These are phyloP conservation scores for Sebastes reedi DNA, from an alignment of 2,797 vertebrate species.

Conservation along the genomic window DNA sequence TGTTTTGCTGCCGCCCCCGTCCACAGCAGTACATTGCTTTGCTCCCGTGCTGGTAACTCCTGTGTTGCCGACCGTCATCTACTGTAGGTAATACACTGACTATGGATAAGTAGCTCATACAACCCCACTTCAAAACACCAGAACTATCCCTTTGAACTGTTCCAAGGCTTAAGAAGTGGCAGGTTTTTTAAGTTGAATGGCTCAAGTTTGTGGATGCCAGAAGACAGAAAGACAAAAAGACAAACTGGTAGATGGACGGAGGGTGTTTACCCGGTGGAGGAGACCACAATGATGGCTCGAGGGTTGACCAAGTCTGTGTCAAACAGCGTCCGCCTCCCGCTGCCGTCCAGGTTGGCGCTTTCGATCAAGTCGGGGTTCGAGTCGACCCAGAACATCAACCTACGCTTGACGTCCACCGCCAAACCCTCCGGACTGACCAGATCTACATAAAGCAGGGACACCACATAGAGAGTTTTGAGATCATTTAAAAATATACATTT, in stretches of 20 bases:
- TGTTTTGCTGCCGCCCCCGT: too few species aligned
- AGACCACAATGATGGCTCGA: conserved; percentile 92
- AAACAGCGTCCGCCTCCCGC: conserved; percentile 87
- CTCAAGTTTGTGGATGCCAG: neutral
- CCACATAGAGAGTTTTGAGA: neutral
- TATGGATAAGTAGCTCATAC: too few species aligned
- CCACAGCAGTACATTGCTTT: too few species aligned
- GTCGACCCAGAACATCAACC: conserved; percentile 95
- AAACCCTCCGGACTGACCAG: conserved; percentile 95
- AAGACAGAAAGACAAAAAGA: neutral
- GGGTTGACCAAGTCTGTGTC: conserved; percentile 92
- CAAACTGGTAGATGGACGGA: neutral
- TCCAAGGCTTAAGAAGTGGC: neutral
- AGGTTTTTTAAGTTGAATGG: neutral
- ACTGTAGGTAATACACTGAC: too few species aligned
- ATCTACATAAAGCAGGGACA: conserved; percentile 70
- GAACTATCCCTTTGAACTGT: neutral
- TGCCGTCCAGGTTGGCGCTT: conserved; percentile 89
- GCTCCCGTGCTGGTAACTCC: too few species aligned
- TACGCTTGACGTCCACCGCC: conserved; percentile 86
- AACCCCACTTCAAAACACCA: too few species aligned
- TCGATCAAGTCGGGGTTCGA: conserved; percentile 92
- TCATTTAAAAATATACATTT: neutral
- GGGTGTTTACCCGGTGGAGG: conserved; percentile 86
- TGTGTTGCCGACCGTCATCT: too few species aligned